Evolutionary conservation across 2,888 invertebrate genomes (phyloP), one percentile per base, ranked within the genome.

Genomic region (Eudemis profundana): DNA sequence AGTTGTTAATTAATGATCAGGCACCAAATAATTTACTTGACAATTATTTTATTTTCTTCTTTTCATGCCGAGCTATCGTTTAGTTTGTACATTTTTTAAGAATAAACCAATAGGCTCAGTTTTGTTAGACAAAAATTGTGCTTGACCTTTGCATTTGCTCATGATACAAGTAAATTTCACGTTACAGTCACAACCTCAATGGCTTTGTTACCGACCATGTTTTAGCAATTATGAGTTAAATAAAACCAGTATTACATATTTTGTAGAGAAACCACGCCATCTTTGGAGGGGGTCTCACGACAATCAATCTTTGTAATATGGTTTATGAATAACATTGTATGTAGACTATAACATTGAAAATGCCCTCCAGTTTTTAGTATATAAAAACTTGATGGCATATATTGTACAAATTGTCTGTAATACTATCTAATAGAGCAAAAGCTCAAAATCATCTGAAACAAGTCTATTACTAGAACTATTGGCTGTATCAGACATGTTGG

Each of bases 1-100:
- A 38, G 33, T 27, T 49, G 36, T 38, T 36, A 14, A 19, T 47
- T 21, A 46, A 46, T 46, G 19, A 46, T 12, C 56, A 44, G 42
- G 17, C 42, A 56, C 42, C 27, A 15, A 42, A 42, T 54, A n/a
- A 27, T 54, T 44, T 29, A 17, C 42, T 15, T 27, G 12, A 17
- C 7, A 3, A 23, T 12, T 17, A 33, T 8, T 8, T 5, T 8
- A 33, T 33, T 33, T 27, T 5, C 4, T 5, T 29, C 29, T 10
- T 10, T 33, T 8, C n/a, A n/a, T 38, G 27, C 17, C 23, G 53
- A 38, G 8, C 14, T 10, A 8, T 40, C 12, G n/a, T 14, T 40
- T 54, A 40, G 4, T 23, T 14, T 29, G n/a, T 27, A 42, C 12
- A 14, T 15, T 40, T 23, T 40, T 40, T 4, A 23, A 19, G 12